Conservation (phyloP, 2,888 invertebrate species). For the Campoplex capitator region DNA sequence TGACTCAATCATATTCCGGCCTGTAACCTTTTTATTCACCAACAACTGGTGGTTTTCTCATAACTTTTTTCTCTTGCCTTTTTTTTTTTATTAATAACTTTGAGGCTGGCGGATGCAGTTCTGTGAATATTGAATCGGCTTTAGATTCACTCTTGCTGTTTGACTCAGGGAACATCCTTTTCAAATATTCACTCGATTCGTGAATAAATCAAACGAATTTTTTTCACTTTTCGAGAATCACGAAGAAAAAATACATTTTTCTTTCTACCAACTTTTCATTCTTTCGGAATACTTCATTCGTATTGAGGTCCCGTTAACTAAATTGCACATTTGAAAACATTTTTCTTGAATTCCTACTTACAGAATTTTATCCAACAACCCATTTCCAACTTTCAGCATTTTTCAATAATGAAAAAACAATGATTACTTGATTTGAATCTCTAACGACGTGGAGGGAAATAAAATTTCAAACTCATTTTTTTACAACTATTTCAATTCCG, state of each 20-base stretch:
- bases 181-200: neutral
- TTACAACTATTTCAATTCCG: neutral
- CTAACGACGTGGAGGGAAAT: neutral
- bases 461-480: neutral
- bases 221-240: neutral
- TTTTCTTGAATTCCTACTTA: neutral
- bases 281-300: neutral
- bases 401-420: neutral
- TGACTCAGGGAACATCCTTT: neutral
- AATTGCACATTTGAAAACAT: neutral
- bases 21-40: constrained; percentile 7
- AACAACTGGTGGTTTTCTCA: constrained; percentile 10
- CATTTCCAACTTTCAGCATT: neutral
- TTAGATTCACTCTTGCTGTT: neutral
- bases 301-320: neutral
- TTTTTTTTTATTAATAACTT: neutral
- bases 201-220: neutral
- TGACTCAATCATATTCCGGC: neutral
- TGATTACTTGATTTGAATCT: neutral
- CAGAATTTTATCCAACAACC: neutral
- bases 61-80: neutral
- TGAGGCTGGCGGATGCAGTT: neutral
- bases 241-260: neutral
- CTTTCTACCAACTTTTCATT: neutral
- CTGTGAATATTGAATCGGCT: neutral